Percentiles rank a stretch among this genome's conserved stretches.
Conservation (phyloP, 2,113 vertebrate genomes). For the Lampris megalopsis region DNA sequence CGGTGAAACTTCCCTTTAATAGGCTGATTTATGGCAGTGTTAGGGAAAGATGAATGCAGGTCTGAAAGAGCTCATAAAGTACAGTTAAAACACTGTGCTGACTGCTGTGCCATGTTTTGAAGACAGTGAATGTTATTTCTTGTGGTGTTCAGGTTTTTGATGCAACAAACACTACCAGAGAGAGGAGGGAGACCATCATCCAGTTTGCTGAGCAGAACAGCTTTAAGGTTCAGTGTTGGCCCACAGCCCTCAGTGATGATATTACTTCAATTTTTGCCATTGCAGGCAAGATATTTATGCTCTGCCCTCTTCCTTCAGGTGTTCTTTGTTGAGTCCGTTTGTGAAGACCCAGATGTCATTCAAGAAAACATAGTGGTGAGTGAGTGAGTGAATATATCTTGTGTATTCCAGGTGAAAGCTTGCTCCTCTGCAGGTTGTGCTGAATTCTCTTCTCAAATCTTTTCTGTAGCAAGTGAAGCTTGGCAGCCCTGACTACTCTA, state of each 20-base stretch:
- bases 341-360: constrained; percentile 96
- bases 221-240: constrained; percentile 87
- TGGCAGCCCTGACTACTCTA: constrained; percentile 94
- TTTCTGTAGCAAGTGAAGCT: constrained; percentile 94
- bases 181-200: constrained; percentile 92
- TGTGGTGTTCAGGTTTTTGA: constrained; percentile 90
- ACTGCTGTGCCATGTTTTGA: neutral
- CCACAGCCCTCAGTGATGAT: neutral
- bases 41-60: no score
- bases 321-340: constrained; percentile 98
- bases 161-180: constrained; percentile 97
- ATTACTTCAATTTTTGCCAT: neutral
- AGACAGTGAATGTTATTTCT: neutral
- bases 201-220: constrained; percentile 95
- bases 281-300: neutral
- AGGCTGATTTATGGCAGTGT: no score
- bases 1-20: no score
- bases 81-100: neutral
- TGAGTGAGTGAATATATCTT: constrained; percentile 11
- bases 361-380: constrained; percentile 97
- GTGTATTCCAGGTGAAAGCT: neutral
- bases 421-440: neutral
- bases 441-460: neutral
- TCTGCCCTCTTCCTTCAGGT: constrained; percentile 78
- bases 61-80: no score